Evolutionary conservation across 2,888 invertebrate genomes (phyloP).

Genomic region (Drosophila basisetae): DNA sequence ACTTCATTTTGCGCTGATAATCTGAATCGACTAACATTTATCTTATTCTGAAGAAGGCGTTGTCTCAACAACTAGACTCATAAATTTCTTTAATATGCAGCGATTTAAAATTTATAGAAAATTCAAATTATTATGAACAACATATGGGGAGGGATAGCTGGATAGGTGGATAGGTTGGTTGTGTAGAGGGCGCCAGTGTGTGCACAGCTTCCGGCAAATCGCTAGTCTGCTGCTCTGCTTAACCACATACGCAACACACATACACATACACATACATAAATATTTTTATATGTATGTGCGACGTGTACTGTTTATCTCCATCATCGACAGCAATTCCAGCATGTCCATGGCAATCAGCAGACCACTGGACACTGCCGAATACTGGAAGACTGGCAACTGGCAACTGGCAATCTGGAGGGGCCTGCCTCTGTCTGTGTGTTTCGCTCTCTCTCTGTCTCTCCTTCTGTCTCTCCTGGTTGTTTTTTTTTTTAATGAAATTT

Average conservation of each 20-base stretch:
- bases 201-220: conserved; percentile 73
- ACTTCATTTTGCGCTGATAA: conserved; percentile 56
- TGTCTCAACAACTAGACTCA: conserved; percentile 67
- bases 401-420: conserved; percentile 3
- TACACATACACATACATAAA: conserved; percentile 4
- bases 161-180: conserved; percentile 6
- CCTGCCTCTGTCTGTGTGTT: background rate
- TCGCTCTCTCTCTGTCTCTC: conserved; percentile 26
- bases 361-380: conserved; percentile 29
- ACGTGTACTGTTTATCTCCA: conserved; percentile 73
- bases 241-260: background rate
- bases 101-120: conserved; percentile 58
- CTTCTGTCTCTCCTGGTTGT: conserved; percentile 27
- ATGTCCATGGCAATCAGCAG: conserved; percentile 66
- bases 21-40: conserved; percentile 62
- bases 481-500: conserved; percentile 73
- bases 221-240: conserved; percentile 30
- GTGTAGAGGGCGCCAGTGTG: conserved; percentile 48
- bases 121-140: conserved; percentile 56
- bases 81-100: conserved; percentile 70
- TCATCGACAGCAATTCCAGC: conserved; percentile 69
- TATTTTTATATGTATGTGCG: conserved; percentile 21
- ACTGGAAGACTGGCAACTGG: conserved; percentile 5
- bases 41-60: conserved; percentile 66
- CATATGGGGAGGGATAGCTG: conserved; percentile 17